Evolutionary conservation across 2,888 invertebrate genomes (phyloP), one percentile per base, ranked within the genome.

Genomic region (Herminia tarsipennalis): DNA sequence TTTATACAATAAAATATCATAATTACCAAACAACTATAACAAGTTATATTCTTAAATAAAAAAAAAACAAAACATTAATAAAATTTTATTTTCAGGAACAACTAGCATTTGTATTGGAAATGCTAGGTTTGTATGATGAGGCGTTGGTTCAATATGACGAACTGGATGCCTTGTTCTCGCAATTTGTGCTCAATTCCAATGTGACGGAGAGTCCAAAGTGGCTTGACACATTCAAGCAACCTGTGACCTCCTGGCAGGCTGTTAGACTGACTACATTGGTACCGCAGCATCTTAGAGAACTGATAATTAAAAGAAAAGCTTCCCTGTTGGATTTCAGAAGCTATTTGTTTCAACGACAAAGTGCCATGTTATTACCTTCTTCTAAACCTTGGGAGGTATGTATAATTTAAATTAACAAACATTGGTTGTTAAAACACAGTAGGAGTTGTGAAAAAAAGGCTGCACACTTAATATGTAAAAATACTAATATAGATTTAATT

Each of bases 91-190:
- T 92, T 42, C 93, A 98, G 95, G 98, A 99, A 91, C 98, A 99
- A 90, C 92, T 99, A 65, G 98, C 98, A 46, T 96, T 98, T 86
- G 97, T 98, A 57, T 93, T 98, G 70, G 97, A 98, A 93, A 98
- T 98, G 96, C 89, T 99, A 59, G 97, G 97, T 44, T 92, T 99
- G 56, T 95, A 96, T 75, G 98, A 98, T 62, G 98, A 99, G 88
- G 97, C 98, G 8, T 90, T 99, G 62, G 96, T 99, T 41, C 99
- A 99, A 77, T 99, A 98, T 81, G 99, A 99, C 81, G 99, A 99
- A 88, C 92, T 99, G 73, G 98, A 99, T 90, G 98, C 98, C 35
- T 93, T 99, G 64, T 98, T 99, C 83, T 98, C 98, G 1, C 98
- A 99, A 90, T 98, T 98, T 88, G 95, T 99, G 41, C 95, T 98